These are phyloP conservation scores for Oncorhynchus kisutch DNA, from an alignment of 2,113 vertebrate genomes.

Conservation along the genomic window DNA sequence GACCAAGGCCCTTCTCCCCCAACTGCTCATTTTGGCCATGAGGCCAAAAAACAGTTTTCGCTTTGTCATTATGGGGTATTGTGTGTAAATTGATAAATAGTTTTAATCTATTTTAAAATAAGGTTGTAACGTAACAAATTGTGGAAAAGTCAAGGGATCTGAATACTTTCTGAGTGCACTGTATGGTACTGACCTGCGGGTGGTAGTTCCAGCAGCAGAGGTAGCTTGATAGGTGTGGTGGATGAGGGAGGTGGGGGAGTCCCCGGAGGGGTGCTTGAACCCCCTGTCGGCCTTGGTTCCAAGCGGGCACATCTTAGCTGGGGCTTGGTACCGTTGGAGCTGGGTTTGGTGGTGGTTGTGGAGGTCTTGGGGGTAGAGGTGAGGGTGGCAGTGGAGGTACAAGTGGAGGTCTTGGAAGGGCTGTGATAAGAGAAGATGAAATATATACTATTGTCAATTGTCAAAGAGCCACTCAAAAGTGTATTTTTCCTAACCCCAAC, in stretches of 20 bases:
- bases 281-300: neutral
- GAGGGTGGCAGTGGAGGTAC: conserved; percentile 32
- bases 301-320: neutral
- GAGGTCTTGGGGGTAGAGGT: neutral
- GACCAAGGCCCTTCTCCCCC: too few species aligned
- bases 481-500: too few species aligned
- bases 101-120: too few species aligned
- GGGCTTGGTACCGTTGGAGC: neutral
- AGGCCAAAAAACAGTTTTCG: too few species aligned
- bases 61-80: too few species aligned
- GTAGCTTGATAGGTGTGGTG: conserved; percentile 57
- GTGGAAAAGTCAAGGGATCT: too few species aligned
- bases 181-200: conserved; percentile 51
- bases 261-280: conserved; percentile 33
- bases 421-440: conserved; percentile 9
- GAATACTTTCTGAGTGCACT: too few species aligned
- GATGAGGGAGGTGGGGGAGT: conserved; percentile 30
- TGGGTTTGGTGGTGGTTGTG: conserved; percentile 29
- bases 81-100: too few species aligned
- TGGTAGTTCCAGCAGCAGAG: conserved; percentile 79
- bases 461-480: too few species aligned
- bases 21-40: too few species aligned
- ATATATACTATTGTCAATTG: too few species aligned
- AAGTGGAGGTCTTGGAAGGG: conserved; percentile 43
- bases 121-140: too few species aligned